phyloP scores from a whole-genome alignment of 2,888 invertebrate genomes.

The Iselma pallidipennis region DNA sequence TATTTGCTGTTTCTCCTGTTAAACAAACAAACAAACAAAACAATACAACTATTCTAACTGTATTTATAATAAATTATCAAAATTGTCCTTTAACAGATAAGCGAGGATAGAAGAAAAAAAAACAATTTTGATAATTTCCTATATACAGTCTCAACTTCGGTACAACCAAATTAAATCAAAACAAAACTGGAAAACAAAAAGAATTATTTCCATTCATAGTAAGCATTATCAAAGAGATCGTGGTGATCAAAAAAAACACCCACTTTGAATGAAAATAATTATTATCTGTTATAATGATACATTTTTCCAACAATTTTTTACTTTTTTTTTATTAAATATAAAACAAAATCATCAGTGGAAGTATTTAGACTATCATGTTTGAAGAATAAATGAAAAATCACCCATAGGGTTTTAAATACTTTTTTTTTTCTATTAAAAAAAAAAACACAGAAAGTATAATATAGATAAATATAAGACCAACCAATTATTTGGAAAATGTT shows the following conservation, averaged over 20 bases:
- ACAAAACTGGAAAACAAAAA: too few relatives aligned
- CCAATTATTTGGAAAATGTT: too few relatives aligned
- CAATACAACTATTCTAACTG: not conserved
- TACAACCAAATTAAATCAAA: not conserved
- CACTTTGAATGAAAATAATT: too few relatives aligned
- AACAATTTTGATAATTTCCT: not conserved
- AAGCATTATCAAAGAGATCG: too few relatives aligned
- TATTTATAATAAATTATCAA: not conserved
- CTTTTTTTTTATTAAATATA: too few relatives aligned
- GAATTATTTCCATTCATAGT: too few relatives aligned
- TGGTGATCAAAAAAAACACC: too few relatives aligned
- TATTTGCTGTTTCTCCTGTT: not conserved
- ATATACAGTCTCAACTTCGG: not conserved
- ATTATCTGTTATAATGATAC: too few relatives aligned
- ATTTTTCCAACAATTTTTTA: too few relatives aligned
- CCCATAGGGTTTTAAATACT: constrained; percentile 15
- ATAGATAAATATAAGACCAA: too few relatives aligned
- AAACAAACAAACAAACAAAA: not conserved
- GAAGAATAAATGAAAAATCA: constrained; percentile 4
- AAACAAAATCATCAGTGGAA: constrained; percentile 51
- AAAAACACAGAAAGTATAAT: not conserved
- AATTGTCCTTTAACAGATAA: not conserved
- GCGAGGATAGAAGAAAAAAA: too few relatives aligned
- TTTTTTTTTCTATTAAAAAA: not conserved
- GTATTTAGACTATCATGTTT: constrained; percentile 49